Evolutionary conservation across 1,140 invertebrate species (phyloP), one percentile per base, ranked within the genome.

Genomic region (Amphibalanus amphitrite): DNA sequence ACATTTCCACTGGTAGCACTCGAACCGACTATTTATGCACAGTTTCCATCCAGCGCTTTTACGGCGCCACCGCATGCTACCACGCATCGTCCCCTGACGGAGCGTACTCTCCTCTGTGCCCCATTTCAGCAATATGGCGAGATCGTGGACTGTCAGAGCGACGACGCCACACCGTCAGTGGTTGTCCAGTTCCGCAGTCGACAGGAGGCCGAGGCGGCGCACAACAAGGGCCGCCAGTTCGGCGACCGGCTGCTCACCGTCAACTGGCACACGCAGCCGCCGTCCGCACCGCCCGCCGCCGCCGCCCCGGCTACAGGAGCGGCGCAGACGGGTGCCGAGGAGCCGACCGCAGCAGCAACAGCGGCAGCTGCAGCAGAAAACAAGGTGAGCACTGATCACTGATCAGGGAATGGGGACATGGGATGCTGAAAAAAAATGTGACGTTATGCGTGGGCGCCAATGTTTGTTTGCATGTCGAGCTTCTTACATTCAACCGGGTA

Each of bases 171-270:
- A 69, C 86, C 87, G 29, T 86, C 86, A 68, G 82, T 89, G 70
- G 85, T 88, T 30, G 79, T 91, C 64, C 87, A 87, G 76, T 92
- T 85, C 77, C 86, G 88, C 74, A 84, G 86, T 15, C 82, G 89
- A 74, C 88, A 88, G 78, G 86, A 88, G 74, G 89, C 89, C 0
- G 90, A 91, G 79, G 80, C 85, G 15, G 87, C 87, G 0, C 78
- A 87, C 70, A 77, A 82, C 28, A 86, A 87, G 77, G 87, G 87
- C n/a, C 82, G 83, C 74, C 84, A 83, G 74, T 87, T 89, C 77
- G 85, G 86, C 76, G 87, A 86, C 74, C 80, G 78, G 20, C 73
- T 78, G 10, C 75, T 83, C 26, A 78, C 77, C 33, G 74, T 82
- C 40, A 79, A 79, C 20, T 83, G 82, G 81, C 79, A 65, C 81